phyloP scores from a whole-genome alignment of 2,888 invertebrate genomes.

The Cheilosia impressa region DNA sequence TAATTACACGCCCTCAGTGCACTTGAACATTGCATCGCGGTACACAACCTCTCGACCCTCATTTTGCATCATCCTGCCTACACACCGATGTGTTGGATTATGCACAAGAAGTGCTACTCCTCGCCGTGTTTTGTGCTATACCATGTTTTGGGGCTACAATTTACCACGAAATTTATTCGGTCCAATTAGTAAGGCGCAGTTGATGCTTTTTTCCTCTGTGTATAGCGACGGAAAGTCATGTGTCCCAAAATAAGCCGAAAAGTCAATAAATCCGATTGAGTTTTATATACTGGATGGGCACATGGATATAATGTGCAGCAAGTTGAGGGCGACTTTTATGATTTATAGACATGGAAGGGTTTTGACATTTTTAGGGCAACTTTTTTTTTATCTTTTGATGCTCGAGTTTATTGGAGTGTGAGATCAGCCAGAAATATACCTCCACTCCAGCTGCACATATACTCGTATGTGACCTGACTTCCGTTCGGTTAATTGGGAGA shows the following conservation, averaged over 20 bases:
- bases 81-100: neutral
- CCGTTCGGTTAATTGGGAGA: conserved; percentile 62
- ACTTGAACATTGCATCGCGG: conserved; percentile 59
- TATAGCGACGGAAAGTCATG: conserved; percentile 16
- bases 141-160: conserved; percentile 54
- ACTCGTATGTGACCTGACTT: conserved; percentile 47
- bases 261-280: conserved; percentile 39
- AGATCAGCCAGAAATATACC: conserved; percentile 52
- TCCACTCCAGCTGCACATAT: neutral
- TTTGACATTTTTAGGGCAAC: conserved; percentile 69
- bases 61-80: conserved; percentile 3
- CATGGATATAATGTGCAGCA: neutral
- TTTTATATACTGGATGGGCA: neutral
- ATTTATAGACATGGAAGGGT: conserved; percentile 48
- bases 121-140: conserved; percentile 39
- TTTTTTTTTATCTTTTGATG: conserved; percentile 10
- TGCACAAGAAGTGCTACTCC: conserved; percentile 26
- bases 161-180: conserved; percentile 44
- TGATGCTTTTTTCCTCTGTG: neutral
- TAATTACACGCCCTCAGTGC: conserved; percentile 68
- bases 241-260: conserved; percentile 39
- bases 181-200: conserved; percentile 57
- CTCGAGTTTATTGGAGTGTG: conserved; percentile 52
- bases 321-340: conserved; percentile 1
- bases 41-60: conserved; percentile 27